Conservation (phyloP, 2,113 vertebrate species). For the Hemiprocne comata region DNA sequence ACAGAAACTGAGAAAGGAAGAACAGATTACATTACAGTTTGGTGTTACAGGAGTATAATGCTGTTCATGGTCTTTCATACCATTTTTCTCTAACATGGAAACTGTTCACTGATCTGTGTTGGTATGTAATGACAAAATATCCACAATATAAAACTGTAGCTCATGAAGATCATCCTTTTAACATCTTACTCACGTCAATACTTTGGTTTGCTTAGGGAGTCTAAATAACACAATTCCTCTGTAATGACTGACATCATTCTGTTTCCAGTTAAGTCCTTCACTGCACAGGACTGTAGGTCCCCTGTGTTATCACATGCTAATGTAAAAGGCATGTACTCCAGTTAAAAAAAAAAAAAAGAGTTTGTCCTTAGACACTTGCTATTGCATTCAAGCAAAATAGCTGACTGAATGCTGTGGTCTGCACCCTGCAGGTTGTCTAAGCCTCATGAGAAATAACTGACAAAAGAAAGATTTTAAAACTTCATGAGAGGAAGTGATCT, state of each 20-base stretch:
- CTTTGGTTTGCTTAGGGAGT: background rate
- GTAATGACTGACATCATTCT: background rate
- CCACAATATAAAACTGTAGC: background rate
- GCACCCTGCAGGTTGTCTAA: background rate
- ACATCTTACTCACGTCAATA: background rate
- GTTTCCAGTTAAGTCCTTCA: background rate
- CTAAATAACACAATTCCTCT: background rate
- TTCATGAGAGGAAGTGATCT: background rate
- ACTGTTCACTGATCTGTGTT: background rate
- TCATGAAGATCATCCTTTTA: background rate
- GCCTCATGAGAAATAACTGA: background rate
- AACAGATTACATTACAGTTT: background rate
- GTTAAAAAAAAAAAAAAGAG: background rate
- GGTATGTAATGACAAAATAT: background rate
- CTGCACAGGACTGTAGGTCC: background rate
- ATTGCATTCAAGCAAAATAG: background rate
- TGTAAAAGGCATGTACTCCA: background rate
- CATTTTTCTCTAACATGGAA: background rate
- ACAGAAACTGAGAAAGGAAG: background rate
- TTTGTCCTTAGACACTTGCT: background rate
- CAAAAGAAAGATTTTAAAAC: background rate
- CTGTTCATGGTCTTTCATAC: background rate
- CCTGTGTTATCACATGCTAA: background rate
- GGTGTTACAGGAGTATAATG: background rate
- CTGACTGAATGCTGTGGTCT: background rate